Base-by-base conservation (phyloP, 2,113 vertebrate genomes). In the Nothocercus julius region DNA sequence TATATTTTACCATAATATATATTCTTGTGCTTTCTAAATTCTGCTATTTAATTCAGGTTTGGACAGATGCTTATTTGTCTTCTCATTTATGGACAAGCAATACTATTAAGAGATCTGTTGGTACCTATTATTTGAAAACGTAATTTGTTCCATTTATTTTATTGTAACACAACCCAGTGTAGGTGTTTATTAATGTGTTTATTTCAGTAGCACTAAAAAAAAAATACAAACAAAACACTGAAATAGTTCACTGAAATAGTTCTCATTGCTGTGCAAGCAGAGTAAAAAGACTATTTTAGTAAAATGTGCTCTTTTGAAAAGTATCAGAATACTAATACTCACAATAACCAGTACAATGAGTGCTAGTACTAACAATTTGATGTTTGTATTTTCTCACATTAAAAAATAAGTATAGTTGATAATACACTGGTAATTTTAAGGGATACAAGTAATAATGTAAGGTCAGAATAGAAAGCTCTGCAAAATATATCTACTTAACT, bases 41-140 rank as follows among this genome's bases (percentile, higher is more conserved):
- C 84, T 38, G 25, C 11, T 51, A 69, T 64, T 53, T 38, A 40
- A 15, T 27, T 58, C 45, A 25, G 58, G 21, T 28, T 82, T 49
- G 38, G 34, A 51, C 11, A 44, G 30, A 44, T 25, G 1, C 2
- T 17, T 49, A 15, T 0, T 0, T 59, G 68, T 9, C n/a, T 6
- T 34, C 51, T 64, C 58, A 27, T 28, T 7, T 24, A 13, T 75
- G 27, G 38, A 56, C 24, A 66, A 49, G 15, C 3, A 7, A 20
- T 51, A 15, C 30, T 67, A 36, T 51, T 70, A 42, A 28, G 40
- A 16, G 9, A 34, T 76, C 14, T 4, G 21, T 42, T n/a, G 47
- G 27, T 44, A 63, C 16, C 53, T 63, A 32, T 45, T 63, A 64
- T 13, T 49, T 45, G 36, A 75, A 85, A 72, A 86, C 11, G 28